phyloP scores from a whole-genome alignment of 1,140 invertebrate genomes.

The Nebria ingens region DNA sequence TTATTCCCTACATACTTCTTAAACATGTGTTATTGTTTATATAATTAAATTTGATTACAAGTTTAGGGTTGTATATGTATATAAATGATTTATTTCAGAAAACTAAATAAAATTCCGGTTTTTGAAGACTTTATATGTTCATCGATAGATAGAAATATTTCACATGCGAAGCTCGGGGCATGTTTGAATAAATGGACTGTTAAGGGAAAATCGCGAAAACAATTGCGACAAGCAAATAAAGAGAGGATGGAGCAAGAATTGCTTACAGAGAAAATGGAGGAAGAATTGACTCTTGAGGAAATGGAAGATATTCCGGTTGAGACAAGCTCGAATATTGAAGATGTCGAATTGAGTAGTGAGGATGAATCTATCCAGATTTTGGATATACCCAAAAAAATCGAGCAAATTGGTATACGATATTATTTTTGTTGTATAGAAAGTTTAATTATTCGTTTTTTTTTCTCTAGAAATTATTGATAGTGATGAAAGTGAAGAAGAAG shows the following conservation, averaged over 20 bases:
- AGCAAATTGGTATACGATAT: constrained; percentile 1
- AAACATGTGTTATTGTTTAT: too few relatives aligned
- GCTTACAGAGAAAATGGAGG: neutral
- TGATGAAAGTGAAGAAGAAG: constrained; percentile 30
- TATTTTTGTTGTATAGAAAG: too few relatives aligned
- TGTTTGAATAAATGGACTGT: neutral
- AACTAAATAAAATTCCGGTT: neutral
- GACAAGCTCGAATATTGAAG: neutral
- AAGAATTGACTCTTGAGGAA: neutral
- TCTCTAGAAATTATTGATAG: constrained; percentile 15
- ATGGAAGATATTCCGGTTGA: neutral
- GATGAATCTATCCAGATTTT: constrained; percentile 11
- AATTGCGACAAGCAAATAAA: constrained; percentile 15
- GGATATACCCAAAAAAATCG: constrained; percentile 10
- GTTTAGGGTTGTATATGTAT: too few relatives aligned
- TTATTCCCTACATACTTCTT: too few relatives aligned
- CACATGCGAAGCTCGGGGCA: neutral
- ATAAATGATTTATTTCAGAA: neutral
- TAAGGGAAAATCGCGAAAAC: constrained; percentile 19
- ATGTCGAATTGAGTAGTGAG: constrained; percentile 10
- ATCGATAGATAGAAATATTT: neutral
- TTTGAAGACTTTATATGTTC: neutral
- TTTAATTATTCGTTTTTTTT: too few relatives aligned
- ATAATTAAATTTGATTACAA: too few relatives aligned
- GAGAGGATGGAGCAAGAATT: neutral